phyloP scores from a whole-genome alignment of 2,113 vertebrate species.

The Campylomormyrus numenius region DNA sequence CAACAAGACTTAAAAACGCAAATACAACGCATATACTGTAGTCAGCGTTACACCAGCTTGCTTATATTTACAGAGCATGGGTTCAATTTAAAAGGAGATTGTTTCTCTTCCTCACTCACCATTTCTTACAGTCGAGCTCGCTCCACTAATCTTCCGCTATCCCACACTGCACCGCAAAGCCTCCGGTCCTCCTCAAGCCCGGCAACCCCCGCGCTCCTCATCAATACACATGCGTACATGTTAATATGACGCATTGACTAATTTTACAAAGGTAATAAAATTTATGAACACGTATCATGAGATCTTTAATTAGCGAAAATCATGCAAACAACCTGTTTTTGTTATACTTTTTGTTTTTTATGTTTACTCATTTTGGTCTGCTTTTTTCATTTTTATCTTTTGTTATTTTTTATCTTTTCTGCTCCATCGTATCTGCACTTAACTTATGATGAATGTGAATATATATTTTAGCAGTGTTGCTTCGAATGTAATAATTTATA shows the following conservation, averaged over 20 bases:
- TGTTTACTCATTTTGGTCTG: neutral
- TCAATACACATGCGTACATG: neutral
- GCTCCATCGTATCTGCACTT: neutral
- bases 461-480: neutral
- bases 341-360: neutral
- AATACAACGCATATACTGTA: neutral
- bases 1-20: neutral
- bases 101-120: slow-evolving; percentile 54
- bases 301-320: neutral
- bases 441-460: neutral
- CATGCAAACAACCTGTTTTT: neutral
- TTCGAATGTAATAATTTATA: neutral
- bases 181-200: slow-evolving; percentile 21
- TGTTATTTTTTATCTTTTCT: neutral
- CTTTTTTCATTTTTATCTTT: neutral
- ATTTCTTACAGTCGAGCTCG: slow-evolving; percentile 55
- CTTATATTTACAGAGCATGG: neutral
- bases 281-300: neutral
- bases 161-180: slow-evolving; percentile 52
- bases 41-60: neutral
- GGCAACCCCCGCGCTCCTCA: neutral
- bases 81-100: neutral
- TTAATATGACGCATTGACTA: neutral
- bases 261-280: neutral
- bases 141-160: slow-evolving; percentile 43